Evolutionary conservation across 2,113 vertebrate genomes (phyloP).

Genomic region (Calidris pugnax): DNA sequence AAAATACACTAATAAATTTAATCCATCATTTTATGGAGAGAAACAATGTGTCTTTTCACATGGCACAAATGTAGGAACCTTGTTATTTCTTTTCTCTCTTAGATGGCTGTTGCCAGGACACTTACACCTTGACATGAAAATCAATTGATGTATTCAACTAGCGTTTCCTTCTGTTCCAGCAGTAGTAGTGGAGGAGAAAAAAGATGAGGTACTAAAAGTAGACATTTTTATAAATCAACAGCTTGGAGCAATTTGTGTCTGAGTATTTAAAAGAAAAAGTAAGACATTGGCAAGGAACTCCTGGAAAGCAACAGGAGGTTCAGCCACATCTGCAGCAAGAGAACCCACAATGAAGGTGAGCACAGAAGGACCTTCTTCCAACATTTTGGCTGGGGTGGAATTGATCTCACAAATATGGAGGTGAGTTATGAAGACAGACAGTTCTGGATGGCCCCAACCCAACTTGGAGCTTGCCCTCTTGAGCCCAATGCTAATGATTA

Average conservation of each 20-base stretch:
- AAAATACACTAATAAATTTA: neutral
- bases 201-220: neutral
- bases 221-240: neutral
- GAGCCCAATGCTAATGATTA: neutral
- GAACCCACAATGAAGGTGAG: neutral
- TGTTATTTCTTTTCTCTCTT: constrained; percentile 5
- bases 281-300: neutral
- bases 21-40: neutral
- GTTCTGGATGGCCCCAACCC: neutral
- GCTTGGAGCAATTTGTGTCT: neutral
- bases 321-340: neutral
- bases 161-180: neutral
- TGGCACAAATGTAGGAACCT: neutral
- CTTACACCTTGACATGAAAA: neutral
- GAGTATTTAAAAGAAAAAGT: neutral
- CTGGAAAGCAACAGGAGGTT: neutral
- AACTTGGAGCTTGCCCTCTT: neutral
- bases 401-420: neutral
- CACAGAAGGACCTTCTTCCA: neutral
- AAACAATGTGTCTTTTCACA: neutral
- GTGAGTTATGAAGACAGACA: neutral
- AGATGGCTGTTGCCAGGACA: neutral
- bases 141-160: constrained; percentile 10
- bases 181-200: neutral
- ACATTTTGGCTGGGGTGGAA: neutral